Evolutionary conservation across 1,140 invertebrate species (phyloP), one percentile per base, ranked within the genome.

Genomic region (Camponotus floridanus): DNA sequence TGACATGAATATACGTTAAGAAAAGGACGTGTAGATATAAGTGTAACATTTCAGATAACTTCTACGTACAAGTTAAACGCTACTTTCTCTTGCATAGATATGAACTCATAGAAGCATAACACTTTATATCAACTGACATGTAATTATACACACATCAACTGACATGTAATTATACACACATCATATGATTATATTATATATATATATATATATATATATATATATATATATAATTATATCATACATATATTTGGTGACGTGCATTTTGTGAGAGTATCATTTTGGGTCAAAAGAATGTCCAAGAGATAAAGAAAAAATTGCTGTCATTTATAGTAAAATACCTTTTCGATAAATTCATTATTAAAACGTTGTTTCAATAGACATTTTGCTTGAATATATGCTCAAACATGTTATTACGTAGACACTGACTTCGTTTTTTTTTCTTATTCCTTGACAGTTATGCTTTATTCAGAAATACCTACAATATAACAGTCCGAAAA

Each of bases 131-230:
- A 36, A 18, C 31, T 62, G 36, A 76, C 39, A 9, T 45, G 42
- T 31, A n/a, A 68, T 55, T 79, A 68, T 33, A 79, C 0, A 26
- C 26, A 79, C 0, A 31, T 79, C 39, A 26, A 18, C 31, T 62
- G 36, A 76, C 39, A 9, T 45, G 42, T 31, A n/a, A 68, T 55
- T 79, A 68, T 33, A 79, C 0, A 26, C 26, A 79, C 0, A 31
- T 79, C 39, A 26, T 21, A 79, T 7, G 39, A 45, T 76, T 76
- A 64, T 76, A 61, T 73, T 31, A 55, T 73, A 57, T 33, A 33
- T 26, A 26, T 26, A 18, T 7, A 31, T n/a, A 76, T 42, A 15
- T 36, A 64, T 13, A n/a, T n/a, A n/a, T n/a, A n/a, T n/a, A n/a
- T n/a, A n/a, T 31, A 55, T 73, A 57, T 33, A 39, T 21, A 79